These are phyloP conservation scores for Ditylenchus dipsaci DNA, from an alignment of 1,140 invertebrate species.

Conservation along the genomic window DNA sequence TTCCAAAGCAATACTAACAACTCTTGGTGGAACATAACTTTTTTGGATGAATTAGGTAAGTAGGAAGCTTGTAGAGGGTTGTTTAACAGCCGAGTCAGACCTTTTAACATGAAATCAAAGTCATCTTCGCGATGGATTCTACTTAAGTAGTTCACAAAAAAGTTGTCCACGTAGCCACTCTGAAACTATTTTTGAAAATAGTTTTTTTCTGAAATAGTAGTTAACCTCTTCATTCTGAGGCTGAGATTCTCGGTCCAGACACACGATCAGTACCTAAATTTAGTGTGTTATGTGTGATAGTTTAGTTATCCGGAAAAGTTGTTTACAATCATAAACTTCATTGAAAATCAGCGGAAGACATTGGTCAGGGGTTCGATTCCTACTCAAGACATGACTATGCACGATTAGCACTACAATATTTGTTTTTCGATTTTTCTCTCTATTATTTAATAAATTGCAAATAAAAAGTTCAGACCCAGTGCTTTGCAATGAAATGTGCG, in stretches of 20 bases:
- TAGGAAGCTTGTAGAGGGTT: slow-evolving; percentile 96
- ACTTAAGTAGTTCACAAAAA: slow-evolving; percentile 98
- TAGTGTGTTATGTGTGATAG: background rate
- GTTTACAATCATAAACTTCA: background rate
- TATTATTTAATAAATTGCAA: too few species aligned
- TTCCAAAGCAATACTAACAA: slow-evolving; percentile 98
- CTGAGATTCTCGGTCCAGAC: slow-evolving; percentile 75
- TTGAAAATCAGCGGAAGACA: too few species aligned
- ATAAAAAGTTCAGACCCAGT: too few species aligned
- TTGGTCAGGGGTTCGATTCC: too few species aligned
- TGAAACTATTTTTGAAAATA: slow-evolving; percentile 19
- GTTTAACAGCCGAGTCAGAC: slow-evolving; percentile 88
- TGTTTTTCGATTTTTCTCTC: too few species aligned
- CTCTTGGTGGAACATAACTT: slow-evolving; percentile 95
- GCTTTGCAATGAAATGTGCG: too few species aligned
- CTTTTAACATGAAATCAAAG: slow-evolving; percentile 87
- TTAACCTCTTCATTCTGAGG: slow-evolving; percentile 54
- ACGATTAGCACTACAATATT: too few species aligned
- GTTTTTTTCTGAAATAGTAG: background rate
- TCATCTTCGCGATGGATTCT: slow-evolving; percentile 98
- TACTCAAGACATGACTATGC: too few species aligned
- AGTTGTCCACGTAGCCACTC: slow-evolving; percentile 70
- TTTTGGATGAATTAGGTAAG: slow-evolving; percentile 92
- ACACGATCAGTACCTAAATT: slow-evolving; percentile 77
- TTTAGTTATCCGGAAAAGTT: background rate